Conservation (phyloP, 1,140 invertebrate species). For the Drosophila ercepeae region DNA sequence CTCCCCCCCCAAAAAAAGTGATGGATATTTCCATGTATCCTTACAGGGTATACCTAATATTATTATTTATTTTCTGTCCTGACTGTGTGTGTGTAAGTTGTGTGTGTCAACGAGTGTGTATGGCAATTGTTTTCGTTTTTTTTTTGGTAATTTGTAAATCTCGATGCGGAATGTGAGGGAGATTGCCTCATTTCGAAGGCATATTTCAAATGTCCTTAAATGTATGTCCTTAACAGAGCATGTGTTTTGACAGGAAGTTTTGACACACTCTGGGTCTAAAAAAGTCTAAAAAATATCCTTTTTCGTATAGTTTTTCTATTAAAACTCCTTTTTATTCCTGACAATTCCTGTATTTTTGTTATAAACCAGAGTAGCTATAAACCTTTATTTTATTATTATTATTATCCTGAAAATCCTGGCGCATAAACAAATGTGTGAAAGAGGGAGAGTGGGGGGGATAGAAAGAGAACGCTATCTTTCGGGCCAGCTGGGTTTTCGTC, state of each 20-base stretch:
- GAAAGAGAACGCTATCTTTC: not conserved
- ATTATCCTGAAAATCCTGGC: slow-evolving; percentile 29
- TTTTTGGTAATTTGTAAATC: slow-evolving; percentile 50
- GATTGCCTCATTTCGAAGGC: slow-evolving; percentile 34
- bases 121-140: slow-evolving; percentile 40
- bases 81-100: slow-evolving; percentile 25
- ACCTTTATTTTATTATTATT: not conserved
- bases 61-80: slow-evolving; percentile 30
- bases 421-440: slow-evolving; percentile 27
- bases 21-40: slow-evolving; percentile 4
- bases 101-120: not conserved
- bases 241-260: too few species aligned
- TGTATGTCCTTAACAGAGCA: slow-evolving; percentile 11
- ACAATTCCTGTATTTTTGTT: too few species aligned
- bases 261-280: too few species aligned
- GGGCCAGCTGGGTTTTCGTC: slow-evolving; percentile 11
- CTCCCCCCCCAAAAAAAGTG: not conserved
- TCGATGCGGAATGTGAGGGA: slow-evolving; percentile 25
- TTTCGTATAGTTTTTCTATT: too few species aligned
- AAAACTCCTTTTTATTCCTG: not conserved
- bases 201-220: slow-evolving; percentile 27
- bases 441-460: not conserved
- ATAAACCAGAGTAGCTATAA: not conserved
- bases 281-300: too few species aligned
- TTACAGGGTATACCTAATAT: slow-evolving; percentile 13